Percentiles rank a stretch among this genome's conserved stretches.
Evolutionary conservation across 1,140 invertebrate species (phyloP).

Genomic region (Holotrichia oblita): DNA sequence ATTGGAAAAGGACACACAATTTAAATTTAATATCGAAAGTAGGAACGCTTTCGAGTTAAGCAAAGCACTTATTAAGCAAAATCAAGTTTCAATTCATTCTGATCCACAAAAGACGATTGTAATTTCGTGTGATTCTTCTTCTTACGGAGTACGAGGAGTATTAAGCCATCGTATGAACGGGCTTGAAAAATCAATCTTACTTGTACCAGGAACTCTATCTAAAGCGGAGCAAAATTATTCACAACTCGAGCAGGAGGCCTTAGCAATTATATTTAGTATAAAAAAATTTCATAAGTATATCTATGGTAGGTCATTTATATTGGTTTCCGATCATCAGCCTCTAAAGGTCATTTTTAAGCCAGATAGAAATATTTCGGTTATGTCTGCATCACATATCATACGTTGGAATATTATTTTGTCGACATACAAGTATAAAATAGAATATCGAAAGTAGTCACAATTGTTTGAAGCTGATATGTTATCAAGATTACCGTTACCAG

Average conservation of each 20-base stretch:
- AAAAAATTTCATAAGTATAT: constrained; percentile 47
- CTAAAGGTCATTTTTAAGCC: constrained; percentile 39
- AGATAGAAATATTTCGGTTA: constrained; percentile 33
- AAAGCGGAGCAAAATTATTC: constrained; percentile 48
- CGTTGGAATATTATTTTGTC: constrained; percentile 42
- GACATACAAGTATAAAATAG: constrained; percentile 41
- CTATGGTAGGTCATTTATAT: constrained; percentile 24
- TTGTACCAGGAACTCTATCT: constrained; percentile 40
- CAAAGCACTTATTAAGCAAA: constrained; percentile 31
- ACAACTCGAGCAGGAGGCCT: constrained; percentile 53
- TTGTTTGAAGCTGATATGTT: no score
- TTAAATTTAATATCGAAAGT: constrained; percentile 7
- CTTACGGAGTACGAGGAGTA: constrained; percentile 46
- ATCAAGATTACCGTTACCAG: no score
- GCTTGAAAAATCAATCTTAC: constrained; percentile 40
- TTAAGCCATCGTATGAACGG: no score
- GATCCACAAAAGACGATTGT: constrained; percentile 49
- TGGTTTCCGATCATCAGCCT: constrained; percentile 30
- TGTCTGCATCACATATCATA: constrained; percentile 41
- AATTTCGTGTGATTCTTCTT: constrained; percentile 57
- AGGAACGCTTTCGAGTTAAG: constrained; percentile 27
- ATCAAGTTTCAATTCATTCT: constrained; percentile 23
- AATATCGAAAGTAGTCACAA: no score
- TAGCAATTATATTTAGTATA: constrained; percentile 59
- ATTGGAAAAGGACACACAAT: neutral